Base-by-base conservation (phyloP, 2,888 invertebrate genomes). In the Venusia cambrica region DNA sequence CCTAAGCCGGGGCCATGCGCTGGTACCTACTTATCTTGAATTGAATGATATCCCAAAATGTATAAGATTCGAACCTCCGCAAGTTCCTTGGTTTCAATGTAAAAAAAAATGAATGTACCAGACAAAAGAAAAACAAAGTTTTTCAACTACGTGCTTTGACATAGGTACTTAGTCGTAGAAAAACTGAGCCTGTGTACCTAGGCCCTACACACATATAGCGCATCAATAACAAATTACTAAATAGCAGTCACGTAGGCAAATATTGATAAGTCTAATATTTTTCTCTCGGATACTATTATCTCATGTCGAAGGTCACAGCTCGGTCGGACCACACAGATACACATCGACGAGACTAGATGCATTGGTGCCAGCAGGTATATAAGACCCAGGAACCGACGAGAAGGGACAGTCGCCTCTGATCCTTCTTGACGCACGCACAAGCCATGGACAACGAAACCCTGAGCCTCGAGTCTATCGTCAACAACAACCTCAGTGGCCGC, bases 391-490 rank as follows among this genome's bases (percentile, higher is more conserved):
- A 51, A 24, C 33, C 36, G 45, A 38, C 54, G 48, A 53, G 51
- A 61, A 51, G 38, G 29, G 48, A 34, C 66, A 73, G 62, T 72
- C 65, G 54, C 41, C 44, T 48, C 32, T 40, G 43, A 47, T 51
- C 49, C 29, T 37, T 32, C 36, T 14, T 43, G 31, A 53, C 44
- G 47, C 37, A 48, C 62, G 34, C 57, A 52, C 38, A 37, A 51
- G 62, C 15, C 53, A 80, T 87, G 85, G 85, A 87, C 31, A 72
- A 71, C 56, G 78, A 87, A 72, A 83, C 85, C 4, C 73, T 62
- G 11, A 85, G 85, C 54, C 68, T 87, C 17, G 87, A 87, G 56
- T 53, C 75, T 5, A 76, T 87, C 43, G 54, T 85, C 44, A 74
- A 78, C 47, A 81, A 76, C 51, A 85, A 78, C 58, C 75, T 85